Evolutionary conservation across 2,888 invertebrate species (phyloP).

Genomic region (Horisme vitalbata): DNA sequence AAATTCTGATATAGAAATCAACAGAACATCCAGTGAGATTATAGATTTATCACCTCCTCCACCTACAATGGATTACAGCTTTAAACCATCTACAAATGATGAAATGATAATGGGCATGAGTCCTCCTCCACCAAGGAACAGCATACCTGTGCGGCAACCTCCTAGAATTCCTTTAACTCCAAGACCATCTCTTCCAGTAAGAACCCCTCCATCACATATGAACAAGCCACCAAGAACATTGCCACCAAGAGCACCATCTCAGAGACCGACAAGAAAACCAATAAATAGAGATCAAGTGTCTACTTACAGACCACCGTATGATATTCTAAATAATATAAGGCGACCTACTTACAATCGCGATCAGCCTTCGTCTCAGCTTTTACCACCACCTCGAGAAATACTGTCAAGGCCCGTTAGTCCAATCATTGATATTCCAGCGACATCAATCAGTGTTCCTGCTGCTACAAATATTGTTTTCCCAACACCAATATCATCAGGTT

Average conservation of each 20-base stretch:
- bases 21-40: conserved; percentile 67
- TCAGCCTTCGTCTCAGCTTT: conserved; percentile 66
- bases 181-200: conserved; percentile 55
- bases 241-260: conserved; percentile 55
- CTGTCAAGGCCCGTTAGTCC: conserved; percentile 47
- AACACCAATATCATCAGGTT: conserved; percentile 68
- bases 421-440: conserved; percentile 43
- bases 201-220: conserved; percentile 63
- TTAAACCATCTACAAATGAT: conserved; percentile 70
- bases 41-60: conserved; percentile 79
- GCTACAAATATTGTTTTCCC: conserved; percentile 67
- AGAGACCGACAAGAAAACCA: conserved; percentile 62
- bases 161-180: conserved; percentile 55
- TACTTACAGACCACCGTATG: conserved; percentile 67
- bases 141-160: conserved; percentile 53
- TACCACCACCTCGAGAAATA: conserved; percentile 65
- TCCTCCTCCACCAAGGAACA: conserved; percentile 73
- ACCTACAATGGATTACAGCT: conserved; percentile 67
- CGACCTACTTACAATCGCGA: conserved; percentile 61
- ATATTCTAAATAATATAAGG: conserved; percentile 64
- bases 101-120: conserved; percentile 82
- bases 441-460: conserved; percentile 41
- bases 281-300: conserved; percentile 64
- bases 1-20: conserved; percentile 50
- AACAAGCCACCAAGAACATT: conserved; percentile 62